A percentile compares a stretch with the other conserved stretches of the same genome.
phyloP scores from a whole-genome alignment of 2,797 vertebrate genomes.

The Urosaurus nigricauda region DNA sequence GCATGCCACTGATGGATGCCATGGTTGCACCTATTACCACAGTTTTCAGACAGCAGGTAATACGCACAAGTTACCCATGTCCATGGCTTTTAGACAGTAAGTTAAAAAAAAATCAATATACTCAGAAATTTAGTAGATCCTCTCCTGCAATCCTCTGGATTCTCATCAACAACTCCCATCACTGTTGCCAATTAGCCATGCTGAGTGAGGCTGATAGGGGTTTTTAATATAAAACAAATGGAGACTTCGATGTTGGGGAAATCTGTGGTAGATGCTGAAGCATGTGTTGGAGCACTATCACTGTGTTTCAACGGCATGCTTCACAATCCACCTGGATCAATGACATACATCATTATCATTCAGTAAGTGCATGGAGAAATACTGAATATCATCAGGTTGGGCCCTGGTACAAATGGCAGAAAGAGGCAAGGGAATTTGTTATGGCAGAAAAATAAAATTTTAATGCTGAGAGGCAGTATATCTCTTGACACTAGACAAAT shows the following conservation, averaged over 20 bases:
- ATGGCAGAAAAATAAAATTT: neutral
- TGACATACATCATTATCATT: neutral
- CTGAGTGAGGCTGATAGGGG: neutral
- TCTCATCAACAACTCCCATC: neutral
- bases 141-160: no score
- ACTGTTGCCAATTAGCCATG: neutral
- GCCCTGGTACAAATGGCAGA: neutral
- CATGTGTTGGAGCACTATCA: no score
- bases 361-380: neutral
- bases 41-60: neutral
- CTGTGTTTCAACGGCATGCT: no score
- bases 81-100: neutral
- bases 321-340: neutral
- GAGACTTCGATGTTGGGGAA: neutral
- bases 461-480: neutral
- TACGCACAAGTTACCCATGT: neutral
- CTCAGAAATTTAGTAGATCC: neutral
- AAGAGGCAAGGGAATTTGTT: neutral
- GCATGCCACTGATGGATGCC: neutral
- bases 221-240: neutral
- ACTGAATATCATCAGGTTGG: neutral
- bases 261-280: neutral
- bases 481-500: neutral
- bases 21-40: neutral
- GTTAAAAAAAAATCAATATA: neutral